A percentile compares a stretch with the other conserved stretches of the same genome.
Conservation (phyloP, 2,797 vertebrate genomes). For the Crypturellus tataupa region DNA sequence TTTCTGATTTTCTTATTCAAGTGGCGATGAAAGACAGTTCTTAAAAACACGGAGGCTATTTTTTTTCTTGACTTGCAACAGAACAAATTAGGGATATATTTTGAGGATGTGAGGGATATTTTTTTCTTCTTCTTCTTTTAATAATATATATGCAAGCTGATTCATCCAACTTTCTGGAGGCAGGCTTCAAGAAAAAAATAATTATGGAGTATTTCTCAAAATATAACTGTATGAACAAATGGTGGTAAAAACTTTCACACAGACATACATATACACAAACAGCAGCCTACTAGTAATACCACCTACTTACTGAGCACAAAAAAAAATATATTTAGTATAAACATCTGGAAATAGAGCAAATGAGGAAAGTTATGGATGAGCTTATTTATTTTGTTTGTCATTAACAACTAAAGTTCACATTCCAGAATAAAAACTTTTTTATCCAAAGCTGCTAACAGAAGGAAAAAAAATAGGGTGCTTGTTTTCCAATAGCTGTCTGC, state of each 20-base stretch:
- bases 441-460: rapidly evolving
- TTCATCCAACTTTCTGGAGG: neutral
- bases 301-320: neutral
- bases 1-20: neutral
- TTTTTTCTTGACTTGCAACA: neutral
- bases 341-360: neutral
- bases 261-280: too few species aligned
- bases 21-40: neutral
- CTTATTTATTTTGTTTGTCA: neutral
- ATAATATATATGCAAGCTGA: neutral
- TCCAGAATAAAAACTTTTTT: neutral
- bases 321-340: neutral
- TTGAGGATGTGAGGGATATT: neutral
- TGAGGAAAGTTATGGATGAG: neutral
- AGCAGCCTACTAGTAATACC: neutral
- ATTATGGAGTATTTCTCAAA: neutral
- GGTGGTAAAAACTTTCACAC: neutral
- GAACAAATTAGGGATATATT: neutral
- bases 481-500: neutral
- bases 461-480: neutral
- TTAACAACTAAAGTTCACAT: neutral
- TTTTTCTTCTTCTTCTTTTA: neutral
- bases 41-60: neutral
- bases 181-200: neutral
- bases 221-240: neutral